Base-by-base conservation (phyloP, 1,140 invertebrate species). In the Tribolium castaneum region DNA sequence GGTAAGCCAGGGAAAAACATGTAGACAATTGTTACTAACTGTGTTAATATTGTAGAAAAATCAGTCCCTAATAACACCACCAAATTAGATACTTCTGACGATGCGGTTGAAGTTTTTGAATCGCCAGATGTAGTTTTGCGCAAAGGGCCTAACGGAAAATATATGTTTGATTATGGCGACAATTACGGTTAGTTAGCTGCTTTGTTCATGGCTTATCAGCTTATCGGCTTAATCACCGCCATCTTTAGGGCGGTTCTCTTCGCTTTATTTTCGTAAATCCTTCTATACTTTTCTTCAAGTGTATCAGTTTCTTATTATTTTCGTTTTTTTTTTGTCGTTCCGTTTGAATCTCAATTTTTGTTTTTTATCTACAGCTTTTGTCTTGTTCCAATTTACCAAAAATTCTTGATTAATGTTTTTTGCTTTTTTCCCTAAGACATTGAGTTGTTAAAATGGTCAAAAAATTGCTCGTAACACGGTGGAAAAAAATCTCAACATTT, bases 131-230 rank as follows among this genome's bases (percentile, higher is more conserved):
- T 73, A 51, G 49, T 52, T 52, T 51, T 73, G 14, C 49, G 25
- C 34, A 52, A 52, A 73, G 71, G 14, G 3, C 4, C 71, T 73
- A 73, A 73, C 25, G 71, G 71, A 52, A 73, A 73, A 52, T 35
- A 54, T 73, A 35, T 25, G 49, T 25, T 52, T 73, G 52, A 52
- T 22, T 73, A 73, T 52, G 13, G 66, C 12, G 50, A 49, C 30
- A 30, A n/a, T 50, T 72, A 50, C 49, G 70, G 50, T 72, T 72
- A 49, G 50, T 72, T 72, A 1, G 19, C 39, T 19, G 70, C 70
- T 72, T 73, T 34, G 59, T 66, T 66, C 30, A 34, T 39, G 9
- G 30, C 59, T 66, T 66, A 66, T 66, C 59, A 35, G 54, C 14
- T 59, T 34, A 66, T 35, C 12, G 34, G 25, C 12, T 66, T 35